A percentile compares a stretch with the other conserved stretches of the same genome.
Conservation (phyloP, 2,888 invertebrate species). For the Lithophane leautieri region DNA sequence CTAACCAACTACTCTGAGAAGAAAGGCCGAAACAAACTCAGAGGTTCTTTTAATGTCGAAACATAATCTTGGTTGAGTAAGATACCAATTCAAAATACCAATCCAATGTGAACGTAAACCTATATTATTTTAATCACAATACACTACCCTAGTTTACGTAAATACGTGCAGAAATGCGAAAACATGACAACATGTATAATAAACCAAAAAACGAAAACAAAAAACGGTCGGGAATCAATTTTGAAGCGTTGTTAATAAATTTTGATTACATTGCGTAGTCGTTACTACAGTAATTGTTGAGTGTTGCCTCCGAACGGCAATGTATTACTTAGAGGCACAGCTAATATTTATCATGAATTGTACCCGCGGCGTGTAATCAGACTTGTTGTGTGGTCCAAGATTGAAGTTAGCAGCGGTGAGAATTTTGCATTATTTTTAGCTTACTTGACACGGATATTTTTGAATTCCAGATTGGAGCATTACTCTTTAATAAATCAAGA, state of each 20-base stretch:
- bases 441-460: neutral
- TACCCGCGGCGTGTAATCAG: slow-evolving; percentile 56
- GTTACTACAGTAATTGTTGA: slow-evolving; percentile 32
- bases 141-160: neutral
- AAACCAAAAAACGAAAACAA: slow-evolving; percentile 15
- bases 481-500: no score
- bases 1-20: no score
- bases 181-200: slow-evolving; percentile 8
- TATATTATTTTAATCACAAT: slow-evolving; percentile 3
- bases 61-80: no score
- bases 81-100: neutral
- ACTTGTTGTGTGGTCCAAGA: slow-evolving; percentile 38
- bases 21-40: no score
- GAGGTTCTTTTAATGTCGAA: no score
- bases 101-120: neutral
- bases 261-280: slow-evolving; percentile 48
- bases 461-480: neutral
- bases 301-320: slow-evolving; percentile 27
- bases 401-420: neutral
- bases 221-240: neutral
- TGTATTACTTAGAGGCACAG: slow-evolving; percentile 50
- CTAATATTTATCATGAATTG: slow-evolving; percentile 64
- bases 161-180: slow-evolving; percentile 40
- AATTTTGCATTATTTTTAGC: no score
- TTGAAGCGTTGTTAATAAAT: slow-evolving; percentile 19